A percentile compares a stretch with the other conserved stretches of the same genome.
Conservation (phyloP, 2,797 vertebrate species). For the Hylomyscus alleni region DNA sequence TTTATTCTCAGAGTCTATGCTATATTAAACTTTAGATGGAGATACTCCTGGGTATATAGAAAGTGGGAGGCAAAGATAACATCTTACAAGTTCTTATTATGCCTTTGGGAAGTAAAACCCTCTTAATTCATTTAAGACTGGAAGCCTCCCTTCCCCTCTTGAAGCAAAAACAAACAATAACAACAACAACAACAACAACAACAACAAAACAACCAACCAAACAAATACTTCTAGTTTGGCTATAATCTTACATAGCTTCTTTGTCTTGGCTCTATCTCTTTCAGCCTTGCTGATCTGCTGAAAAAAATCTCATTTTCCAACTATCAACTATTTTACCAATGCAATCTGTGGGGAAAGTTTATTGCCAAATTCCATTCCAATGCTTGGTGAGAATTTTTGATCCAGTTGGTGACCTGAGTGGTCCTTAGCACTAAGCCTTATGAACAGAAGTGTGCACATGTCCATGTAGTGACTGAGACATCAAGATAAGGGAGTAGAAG, state of each 20-base stretch:
- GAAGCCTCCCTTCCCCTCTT: not conserved
- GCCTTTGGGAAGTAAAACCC: not conserved
- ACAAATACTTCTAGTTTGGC: not conserved
- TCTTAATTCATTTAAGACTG: constrained; percentile 21
- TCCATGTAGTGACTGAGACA: not conserved
- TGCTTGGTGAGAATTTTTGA: not conserved
- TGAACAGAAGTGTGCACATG: not conserved
- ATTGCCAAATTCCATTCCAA: constrained; percentile 5
- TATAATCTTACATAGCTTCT: not conserved
- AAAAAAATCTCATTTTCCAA: constrained; percentile 36
- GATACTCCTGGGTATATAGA: not conserved
- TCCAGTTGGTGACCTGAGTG: not conserved
- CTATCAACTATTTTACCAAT: not conserved
- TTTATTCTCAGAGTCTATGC: not conserved
- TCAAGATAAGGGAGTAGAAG: not conserved
- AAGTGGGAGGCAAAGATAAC: not conserved
- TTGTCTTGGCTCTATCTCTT: not conserved
- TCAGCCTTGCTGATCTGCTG: not conserved
- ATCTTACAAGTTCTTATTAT: not conserved
- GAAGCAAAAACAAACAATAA: not conserved
- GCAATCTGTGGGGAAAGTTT: not conserved
- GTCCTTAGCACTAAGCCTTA: not conserved
- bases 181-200: not conserved
- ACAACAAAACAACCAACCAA: no score
- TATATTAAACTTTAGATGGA: not conserved